Conservation (phyloP, 1,140 invertebrate species). For the Drosophila quadrilineata region DNA sequence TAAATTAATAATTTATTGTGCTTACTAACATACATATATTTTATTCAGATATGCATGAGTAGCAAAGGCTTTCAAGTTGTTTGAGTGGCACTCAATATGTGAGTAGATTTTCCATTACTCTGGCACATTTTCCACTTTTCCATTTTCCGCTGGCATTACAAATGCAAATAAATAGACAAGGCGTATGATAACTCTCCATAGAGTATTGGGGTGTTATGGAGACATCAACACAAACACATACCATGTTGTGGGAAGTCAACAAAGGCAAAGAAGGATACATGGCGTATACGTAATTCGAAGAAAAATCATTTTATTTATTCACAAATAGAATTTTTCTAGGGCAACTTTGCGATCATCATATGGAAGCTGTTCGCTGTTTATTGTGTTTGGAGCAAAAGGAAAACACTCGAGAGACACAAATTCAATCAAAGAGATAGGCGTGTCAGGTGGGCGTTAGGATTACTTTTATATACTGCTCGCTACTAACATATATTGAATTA, state of each 20-base stretch:
- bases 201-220: too few species aligned
- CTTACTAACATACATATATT: too few species aligned
- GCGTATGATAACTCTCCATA: slow-evolving; percentile 45
- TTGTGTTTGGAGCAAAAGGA: slow-evolving; percentile 39
- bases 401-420: slow-evolving; percentile 49
- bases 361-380: slow-evolving; percentile 48
- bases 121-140: not conserved
- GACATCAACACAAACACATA: too few species aligned
- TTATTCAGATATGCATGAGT: not conserved
- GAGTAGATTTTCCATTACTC: not conserved
- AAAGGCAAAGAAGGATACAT: too few species aligned
- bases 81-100: not conserved
- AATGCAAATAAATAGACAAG: slow-evolving; percentile 45
- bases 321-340: too few species aligned
- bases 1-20: too few species aligned
- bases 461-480: slow-evolving; percentile 35
- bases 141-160: not conserved
- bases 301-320: too few species aligned
- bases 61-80: not conserved
- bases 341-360: too few species aligned
- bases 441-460: slow-evolving; percentile 38
- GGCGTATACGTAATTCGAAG: too few species aligned
- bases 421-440: slow-evolving; percentile 67
- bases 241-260: too few species aligned
- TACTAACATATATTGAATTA: slow-evolving; percentile 74